A percentile compares a stretch with the other conserved stretches of the same genome.
phyloP scores from a whole-genome alignment of 2,113 vertebrate species.

The Ellobius talpinus region DNA sequence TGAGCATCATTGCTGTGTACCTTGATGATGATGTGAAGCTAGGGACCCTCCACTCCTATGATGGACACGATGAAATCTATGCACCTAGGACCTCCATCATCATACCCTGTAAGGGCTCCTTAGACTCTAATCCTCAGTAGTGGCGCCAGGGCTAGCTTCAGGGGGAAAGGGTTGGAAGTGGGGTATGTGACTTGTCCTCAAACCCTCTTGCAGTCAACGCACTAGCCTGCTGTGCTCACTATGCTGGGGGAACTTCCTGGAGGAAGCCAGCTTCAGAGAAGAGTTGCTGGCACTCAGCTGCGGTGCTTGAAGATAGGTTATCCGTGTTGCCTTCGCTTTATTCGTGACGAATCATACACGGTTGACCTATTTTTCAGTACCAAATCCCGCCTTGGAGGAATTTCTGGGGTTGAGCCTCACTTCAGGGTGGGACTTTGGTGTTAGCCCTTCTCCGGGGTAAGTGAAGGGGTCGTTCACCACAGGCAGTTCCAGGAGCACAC shows the following conservation, averaged over 20 bases:
- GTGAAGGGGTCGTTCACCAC: not conserved
- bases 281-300: not conserved
- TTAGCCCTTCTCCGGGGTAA: not conserved
- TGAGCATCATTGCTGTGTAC: no score
- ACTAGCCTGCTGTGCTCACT: not conserved
- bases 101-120: not conserved
- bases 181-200: not conserved
- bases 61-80: not conserved
- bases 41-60: accelerated
- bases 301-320: constrained; percentile 62
- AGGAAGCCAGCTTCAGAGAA: constrained; percentile 55
- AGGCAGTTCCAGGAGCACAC: accelerated
- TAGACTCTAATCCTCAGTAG: accelerated
- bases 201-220: not conserved
- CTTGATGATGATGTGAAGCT: not conserved
- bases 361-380: constrained; percentile 70
- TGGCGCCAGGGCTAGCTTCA: not conserved
- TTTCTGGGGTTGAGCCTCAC: not conserved
- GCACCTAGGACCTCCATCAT: not conserved
- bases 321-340: constrained; percentile 70
- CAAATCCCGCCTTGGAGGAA: constrained; percentile 29
- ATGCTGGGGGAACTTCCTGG: not conserved
- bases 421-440: not conserved
- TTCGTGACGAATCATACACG: constrained; percentile 56
- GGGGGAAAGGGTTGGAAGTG: not conserved